These are phyloP conservation scores for Melinaea marsaeus DNA, from an alignment of 2,888 invertebrate genomes.

Conservation along the genomic window DNA sequence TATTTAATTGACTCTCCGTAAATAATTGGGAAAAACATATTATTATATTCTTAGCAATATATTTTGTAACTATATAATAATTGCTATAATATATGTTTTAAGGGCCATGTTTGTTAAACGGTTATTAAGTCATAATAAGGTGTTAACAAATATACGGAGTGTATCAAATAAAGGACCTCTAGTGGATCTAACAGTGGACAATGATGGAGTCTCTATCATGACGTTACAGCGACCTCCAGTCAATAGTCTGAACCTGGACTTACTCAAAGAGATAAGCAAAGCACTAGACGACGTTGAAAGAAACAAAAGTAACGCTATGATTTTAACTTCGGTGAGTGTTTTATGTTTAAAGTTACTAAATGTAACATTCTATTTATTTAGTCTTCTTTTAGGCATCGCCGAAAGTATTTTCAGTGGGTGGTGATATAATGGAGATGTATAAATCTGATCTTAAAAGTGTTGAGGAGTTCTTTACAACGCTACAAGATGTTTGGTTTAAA, in stretches of 20 bases:
- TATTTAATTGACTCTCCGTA: too few relatives aligned
- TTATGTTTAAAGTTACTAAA: background rate
- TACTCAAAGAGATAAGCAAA: conserved; percentile 80
- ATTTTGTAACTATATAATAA: background rate
- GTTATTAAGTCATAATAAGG: conserved; percentile 43
- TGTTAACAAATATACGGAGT: conserved; percentile 44
- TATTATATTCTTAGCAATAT: too few relatives aligned
- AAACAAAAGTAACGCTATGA: conserved; percentile 83
- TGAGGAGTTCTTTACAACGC: conserved; percentile 84
- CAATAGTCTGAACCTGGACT: conserved; percentile 87
- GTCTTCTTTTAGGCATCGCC: conserved; percentile 75
- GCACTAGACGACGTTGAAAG: conserved; percentile 82
- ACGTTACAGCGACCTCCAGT: conserved; percentile 88
- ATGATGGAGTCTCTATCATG: conserved; percentile 84
- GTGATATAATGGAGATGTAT: conserved; percentile 93
- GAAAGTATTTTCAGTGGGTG: conserved; percentile 87
- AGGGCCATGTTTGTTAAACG: conserved; percentile 61
- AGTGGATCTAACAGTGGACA: conserved; percentile 78
- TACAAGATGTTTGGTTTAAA: conserved; percentile 89
- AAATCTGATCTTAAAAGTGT: conserved; percentile 84
- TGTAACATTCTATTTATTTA: background rate
- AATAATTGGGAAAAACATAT: too few relatives aligned
- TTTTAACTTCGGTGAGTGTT: conserved; percentile 87
- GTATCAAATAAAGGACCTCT: conserved; percentile 69
- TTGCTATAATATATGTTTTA: conserved; percentile 7